These are phyloP conservation scores for Montipora capitata DNA, from an alignment of 92 coral and sea anemone species.

Conservation along the genomic window DNA sequence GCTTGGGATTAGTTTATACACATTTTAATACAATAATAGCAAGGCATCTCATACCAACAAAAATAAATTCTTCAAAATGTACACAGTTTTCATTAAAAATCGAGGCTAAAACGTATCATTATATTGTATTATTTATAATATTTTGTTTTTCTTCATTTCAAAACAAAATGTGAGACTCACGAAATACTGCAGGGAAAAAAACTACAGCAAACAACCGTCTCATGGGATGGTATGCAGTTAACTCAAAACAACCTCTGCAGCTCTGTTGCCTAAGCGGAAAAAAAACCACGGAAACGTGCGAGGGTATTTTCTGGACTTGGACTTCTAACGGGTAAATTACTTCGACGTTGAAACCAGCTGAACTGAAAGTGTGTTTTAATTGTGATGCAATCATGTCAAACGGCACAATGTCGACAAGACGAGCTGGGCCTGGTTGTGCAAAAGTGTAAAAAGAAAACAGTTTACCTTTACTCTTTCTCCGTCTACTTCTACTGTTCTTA, in stretches of 20 bases:
- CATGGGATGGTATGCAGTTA: too few species aligned
- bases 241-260: too few species aligned
- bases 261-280: too few species aligned
- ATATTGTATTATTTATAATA: slow-evolving; percentile 1
- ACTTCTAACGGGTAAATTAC: background rate
- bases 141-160: slow-evolving; percentile 15
- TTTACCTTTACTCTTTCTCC: slow-evolving; percentile 96
- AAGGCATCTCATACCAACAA: background rate
- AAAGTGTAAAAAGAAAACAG: background rate
- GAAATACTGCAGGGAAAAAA: background rate
- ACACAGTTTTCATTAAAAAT: background rate
- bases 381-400: background rate
- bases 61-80: background rate
- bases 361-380: background rate
- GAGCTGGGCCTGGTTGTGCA: background rate
- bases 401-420: too few species aligned
- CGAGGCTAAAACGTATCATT: background rate
- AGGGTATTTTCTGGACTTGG: too few species aligned
- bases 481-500: slow-evolving; percentile 95
- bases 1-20: too few species aligned
- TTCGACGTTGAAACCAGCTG: background rate
- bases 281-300: too few species aligned
- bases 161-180: slow-evolving; percentile 18
- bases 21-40: background rate
- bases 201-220: background rate